Conservation (phyloP, 2,888 invertebrate genomes). For the Cabera pusaria region DNA sequence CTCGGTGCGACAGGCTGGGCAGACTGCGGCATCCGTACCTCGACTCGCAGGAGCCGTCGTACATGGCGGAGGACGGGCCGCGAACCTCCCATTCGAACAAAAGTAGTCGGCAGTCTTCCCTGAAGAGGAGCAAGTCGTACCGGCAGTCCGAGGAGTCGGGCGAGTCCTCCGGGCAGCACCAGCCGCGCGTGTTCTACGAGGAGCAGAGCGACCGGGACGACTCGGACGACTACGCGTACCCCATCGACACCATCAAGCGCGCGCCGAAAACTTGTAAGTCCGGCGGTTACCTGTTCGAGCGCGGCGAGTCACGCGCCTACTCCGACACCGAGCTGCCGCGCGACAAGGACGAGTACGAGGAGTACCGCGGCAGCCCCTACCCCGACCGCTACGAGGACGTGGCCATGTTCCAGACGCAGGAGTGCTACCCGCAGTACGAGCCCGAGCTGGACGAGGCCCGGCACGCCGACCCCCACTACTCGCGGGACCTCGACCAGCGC, state of each 20-base stretch:
- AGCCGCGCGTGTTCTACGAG: conserved; percentile 61
- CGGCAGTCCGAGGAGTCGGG: conserved; percentile 67
- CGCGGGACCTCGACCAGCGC: conserved; percentile 72
- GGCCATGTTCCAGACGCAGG: conserved; percentile 74
- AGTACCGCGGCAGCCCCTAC: conserved; percentile 73
- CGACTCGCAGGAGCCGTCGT: conserved; percentile 73
- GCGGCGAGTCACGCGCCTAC: conserved; percentile 71
- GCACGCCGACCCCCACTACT: conserved; percentile 54
- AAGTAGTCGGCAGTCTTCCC: conserved; percentile 74
- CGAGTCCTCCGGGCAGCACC: conserved; percentile 63
- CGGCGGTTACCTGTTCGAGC: conserved; percentile 68
- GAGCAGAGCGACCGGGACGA: conserved; percentile 76
- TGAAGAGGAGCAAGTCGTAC: conserved; percentile 70
- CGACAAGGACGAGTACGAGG: conserved; percentile 73
- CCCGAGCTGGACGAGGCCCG: conserved; percentile 50
- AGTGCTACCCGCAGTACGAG: conserved; percentile 75
- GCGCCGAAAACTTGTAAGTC: conserved; percentile 74
- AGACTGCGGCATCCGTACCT: conserved; percentile 80
- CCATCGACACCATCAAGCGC: conserved; percentile 77
- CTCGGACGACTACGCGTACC: conserved; percentile 78
- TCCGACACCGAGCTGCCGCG: conserved; percentile 71
- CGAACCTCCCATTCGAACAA: conserved; percentile 72
- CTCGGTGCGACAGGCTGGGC: conserved; percentile 84
- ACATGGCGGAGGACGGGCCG: conserved; percentile 75
- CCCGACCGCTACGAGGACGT: conserved; percentile 74